Evolutionary conservation across 2,113 vertebrate genomes (phyloP).

Genomic region (Thalassoma bifasciatum): DNA sequence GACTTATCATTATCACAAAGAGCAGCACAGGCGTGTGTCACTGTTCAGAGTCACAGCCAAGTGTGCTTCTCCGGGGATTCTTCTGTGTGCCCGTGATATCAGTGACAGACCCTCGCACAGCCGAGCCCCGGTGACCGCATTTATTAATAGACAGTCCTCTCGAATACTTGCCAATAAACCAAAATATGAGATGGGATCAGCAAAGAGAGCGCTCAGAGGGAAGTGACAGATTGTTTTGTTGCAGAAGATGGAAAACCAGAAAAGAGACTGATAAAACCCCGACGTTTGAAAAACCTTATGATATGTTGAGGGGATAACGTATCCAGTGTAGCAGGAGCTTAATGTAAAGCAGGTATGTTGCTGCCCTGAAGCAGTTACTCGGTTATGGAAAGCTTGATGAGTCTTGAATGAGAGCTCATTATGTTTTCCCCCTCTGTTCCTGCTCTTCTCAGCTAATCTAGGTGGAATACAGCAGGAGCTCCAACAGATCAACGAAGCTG

Average conservation of each 20-base stretch:
- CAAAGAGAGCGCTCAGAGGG: conserved; percentile 26
- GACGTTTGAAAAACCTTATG: background rate
- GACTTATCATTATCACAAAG: conserved; percentile 35
- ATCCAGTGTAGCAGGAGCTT: too few species aligned
- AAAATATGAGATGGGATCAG: conserved; percentile 33
- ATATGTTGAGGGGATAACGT: too few species aligned
- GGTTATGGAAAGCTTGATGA: too few species aligned
- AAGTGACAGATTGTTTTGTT: conserved; percentile 34
- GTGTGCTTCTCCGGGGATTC: conserved; percentile 34
- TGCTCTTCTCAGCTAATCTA: too few species aligned
- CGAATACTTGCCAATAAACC: conserved; percentile 43
- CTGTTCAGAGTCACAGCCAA: conserved; percentile 44
- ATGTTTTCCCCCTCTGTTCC: too few species aligned
- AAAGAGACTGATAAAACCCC: background rate
- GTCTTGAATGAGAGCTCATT: too few species aligned
- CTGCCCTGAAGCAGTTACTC: too few species aligned
- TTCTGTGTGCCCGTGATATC: conserved; percentile 60
- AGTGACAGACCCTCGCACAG: conserved; percentile 36
- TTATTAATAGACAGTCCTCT: conserved; percentile 65
- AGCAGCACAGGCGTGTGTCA: conserved; percentile 27
- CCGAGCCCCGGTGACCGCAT: conserved; percentile 43
- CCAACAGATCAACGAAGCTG: too few species aligned
- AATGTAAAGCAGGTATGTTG: too few species aligned
- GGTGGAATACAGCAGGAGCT: too few species aligned
- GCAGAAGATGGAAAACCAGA: conserved; percentile 2